A percentile compares a stretch with the other conserved stretches of the same genome.
Conservation (phyloP, 2,888 invertebrate genomes). For the Ellobium chinense region DNA sequence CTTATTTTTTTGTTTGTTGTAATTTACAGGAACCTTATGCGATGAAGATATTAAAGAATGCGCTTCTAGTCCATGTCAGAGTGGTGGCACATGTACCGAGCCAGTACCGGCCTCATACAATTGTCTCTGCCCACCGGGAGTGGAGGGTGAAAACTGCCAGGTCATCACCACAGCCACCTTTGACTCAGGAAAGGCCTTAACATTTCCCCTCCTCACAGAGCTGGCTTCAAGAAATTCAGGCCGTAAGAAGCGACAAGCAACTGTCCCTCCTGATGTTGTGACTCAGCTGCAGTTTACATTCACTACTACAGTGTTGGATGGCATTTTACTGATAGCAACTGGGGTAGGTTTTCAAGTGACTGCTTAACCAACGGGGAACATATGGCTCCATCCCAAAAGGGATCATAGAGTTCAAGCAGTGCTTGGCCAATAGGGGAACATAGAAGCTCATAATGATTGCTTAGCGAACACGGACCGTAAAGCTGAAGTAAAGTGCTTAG, state of each 20-base stretch:
- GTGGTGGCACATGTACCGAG: slow-evolving; percentile 94
- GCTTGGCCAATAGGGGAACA: too few relatives aligned
- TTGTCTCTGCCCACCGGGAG: slow-evolving; percentile 68
- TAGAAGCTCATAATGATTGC: too few relatives aligned
- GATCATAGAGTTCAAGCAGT: too few relatives aligned
- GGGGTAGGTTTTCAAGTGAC: slow-evolving; percentile 59
- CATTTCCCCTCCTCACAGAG: slow-evolving; percentile 50
- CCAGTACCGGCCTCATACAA: slow-evolving; percentile 85
- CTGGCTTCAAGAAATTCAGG: neutral
- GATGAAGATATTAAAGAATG: slow-evolving; percentile 60
- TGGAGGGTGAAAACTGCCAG: slow-evolving; percentile 66
- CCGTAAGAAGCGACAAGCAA: slow-evolving; percentile 6
- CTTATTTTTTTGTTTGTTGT: neutral
- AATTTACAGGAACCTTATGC: slow-evolving; percentile 58
- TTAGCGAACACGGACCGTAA: too few relatives aligned
- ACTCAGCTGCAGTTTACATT: slow-evolving; percentile 58
- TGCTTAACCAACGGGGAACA: too few relatives aligned
- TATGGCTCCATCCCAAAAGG: too few relatives aligned
- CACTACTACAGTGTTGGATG: slow-evolving; percentile 62
- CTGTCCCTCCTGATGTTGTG: slow-evolving; percentile 1
- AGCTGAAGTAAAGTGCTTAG: too few relatives aligned
- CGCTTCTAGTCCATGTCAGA: slow-evolving; percentile 85
- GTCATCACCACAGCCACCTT: slow-evolving; percentile 67
- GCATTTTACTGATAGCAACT: slow-evolving; percentile 62
- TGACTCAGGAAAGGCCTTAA: slow-evolving; percentile 59